Conservation (phyloP, 2,797 vertebrate species). For the Knipowitschia caucasica region DNA sequence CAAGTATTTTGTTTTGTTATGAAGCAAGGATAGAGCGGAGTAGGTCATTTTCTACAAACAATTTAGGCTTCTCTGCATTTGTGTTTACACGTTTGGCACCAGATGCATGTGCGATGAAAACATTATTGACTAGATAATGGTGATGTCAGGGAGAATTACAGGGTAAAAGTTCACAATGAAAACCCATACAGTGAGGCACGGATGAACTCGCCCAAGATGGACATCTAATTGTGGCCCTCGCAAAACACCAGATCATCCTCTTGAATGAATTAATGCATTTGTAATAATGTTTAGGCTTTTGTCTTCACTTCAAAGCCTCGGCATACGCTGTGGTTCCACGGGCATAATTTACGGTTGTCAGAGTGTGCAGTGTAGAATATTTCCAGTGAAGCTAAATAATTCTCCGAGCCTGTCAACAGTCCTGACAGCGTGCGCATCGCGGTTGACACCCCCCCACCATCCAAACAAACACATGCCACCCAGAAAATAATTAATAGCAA, state of each 20-base stretch:
- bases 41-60: slow-evolving; percentile 9
- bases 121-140: slow-evolving; percentile 61
- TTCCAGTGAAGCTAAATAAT: slow-evolving; percentile 78
- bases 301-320: slow-evolving; percentile 66
- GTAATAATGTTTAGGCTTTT: slow-evolving; percentile 76
- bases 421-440: slow-evolving; percentile 79
- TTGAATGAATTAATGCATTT: slow-evolving; percentile 76
- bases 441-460: slow-evolving; percentile 72
- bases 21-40: slow-evolving; percentile 12
- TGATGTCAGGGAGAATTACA: slow-evolving; percentile 58
- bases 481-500: slow-evolving; percentile 80
- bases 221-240: slow-evolving; percentile 53
- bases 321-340: slow-evolving; percentile 64
- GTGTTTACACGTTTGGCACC: slow-evolving; percentile 11
- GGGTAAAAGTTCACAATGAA: slow-evolving; percentile 52
- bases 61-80: slow-evolving; percentile 34
- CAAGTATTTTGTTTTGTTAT: slow-evolving; percentile 48
- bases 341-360: slow-evolving; percentile 81
- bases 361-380: slow-evolving; percentile 69
- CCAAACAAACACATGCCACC: slow-evolving; percentile 79
- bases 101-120: slow-evolving; percentile 32
- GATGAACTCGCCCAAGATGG: slow-evolving; percentile 51
- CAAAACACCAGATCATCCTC: slow-evolving; percentile 61
- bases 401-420: slow-evolving; percentile 76
- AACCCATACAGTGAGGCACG: slow-evolving; percentile 34